Conservation (phyloP, 2,797 vertebrate species). For the Eremophila alpestris region DNA sequence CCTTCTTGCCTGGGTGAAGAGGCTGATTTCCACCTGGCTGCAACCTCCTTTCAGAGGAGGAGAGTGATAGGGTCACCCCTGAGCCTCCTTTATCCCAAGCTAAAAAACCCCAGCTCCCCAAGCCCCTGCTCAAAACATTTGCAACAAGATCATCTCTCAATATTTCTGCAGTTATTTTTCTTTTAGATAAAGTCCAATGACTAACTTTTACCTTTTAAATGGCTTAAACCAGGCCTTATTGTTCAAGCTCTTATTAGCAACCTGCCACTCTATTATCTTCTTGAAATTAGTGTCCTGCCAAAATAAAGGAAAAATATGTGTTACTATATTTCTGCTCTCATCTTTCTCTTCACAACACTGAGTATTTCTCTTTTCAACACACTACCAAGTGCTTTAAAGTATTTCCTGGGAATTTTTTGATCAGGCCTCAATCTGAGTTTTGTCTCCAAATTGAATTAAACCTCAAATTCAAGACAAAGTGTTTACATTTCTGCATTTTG, state of each 20-base stretch:
- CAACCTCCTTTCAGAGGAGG: background rate
- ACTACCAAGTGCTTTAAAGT: background rate
- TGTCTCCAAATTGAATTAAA: background rate
- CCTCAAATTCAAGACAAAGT: background rate
- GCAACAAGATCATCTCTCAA: background rate
- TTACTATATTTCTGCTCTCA: background rate
- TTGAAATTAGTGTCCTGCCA: background rate
- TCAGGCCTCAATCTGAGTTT: background rate
- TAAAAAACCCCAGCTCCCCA: accelerated
- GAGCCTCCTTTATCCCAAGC: background rate
- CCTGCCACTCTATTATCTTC: background rate
- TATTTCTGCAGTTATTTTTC: background rate
- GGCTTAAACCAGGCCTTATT: background rate
- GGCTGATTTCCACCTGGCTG: accelerated
- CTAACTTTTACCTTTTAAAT: background rate
- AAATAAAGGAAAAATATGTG: background rate
- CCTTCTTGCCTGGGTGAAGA: background rate
- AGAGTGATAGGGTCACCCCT: no score
- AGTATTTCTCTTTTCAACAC: background rate
- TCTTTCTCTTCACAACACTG: background rate
- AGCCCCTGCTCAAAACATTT: background rate
- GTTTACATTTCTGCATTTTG: background rate
- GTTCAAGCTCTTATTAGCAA: background rate
- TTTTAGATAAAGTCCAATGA: background rate
- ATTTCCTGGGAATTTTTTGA: background rate